Percentiles rank a stretch among this genome's conserved stretches.
These are phyloP conservation scores for Sapayoa aenigma DNA, from an alignment of 2,113 vertebrate genomes.

Conservation along the genomic window DNA sequence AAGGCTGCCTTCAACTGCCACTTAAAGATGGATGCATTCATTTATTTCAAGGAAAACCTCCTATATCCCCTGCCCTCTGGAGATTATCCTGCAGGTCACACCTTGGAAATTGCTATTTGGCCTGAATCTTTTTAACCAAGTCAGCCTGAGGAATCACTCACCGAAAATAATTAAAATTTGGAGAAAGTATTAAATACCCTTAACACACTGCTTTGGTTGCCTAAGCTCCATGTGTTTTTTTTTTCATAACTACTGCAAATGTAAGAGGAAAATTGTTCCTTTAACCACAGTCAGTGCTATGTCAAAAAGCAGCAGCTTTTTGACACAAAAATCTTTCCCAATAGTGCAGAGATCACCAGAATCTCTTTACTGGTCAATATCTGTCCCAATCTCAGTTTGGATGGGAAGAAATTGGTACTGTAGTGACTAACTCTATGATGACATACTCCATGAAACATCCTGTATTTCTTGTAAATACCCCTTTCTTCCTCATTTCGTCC, in stretches of 20 bases:
- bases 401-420: not conserved
- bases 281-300: not conserved
- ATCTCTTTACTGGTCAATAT: not conserved
- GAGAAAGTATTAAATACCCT: not conserved
- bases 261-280: not conserved
- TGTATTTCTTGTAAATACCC: not conserved
- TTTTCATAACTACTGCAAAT: not conserved
- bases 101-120: not conserved
- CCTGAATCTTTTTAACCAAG: not conserved
- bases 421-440: not conserved
- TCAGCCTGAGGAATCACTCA: not conserved
- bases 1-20: not conserved
- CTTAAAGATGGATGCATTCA: not conserved
- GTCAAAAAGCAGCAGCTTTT: not conserved
- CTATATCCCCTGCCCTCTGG: not conserved
- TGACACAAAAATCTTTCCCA: not conserved
- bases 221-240: not conserved
- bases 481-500: not conserved
- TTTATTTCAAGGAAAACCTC: not conserved
- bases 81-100: not conserved
- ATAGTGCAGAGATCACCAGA: not conserved
- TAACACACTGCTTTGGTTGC: rapidly evolving
- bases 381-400: not conserved
- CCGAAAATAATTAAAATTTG: not conserved
- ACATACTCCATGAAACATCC: rapidly evolving